Evolutionary conservation across 2,113 vertebrate genomes (phyloP).

Genomic region (Ginglymostoma cirratum): DNA sequence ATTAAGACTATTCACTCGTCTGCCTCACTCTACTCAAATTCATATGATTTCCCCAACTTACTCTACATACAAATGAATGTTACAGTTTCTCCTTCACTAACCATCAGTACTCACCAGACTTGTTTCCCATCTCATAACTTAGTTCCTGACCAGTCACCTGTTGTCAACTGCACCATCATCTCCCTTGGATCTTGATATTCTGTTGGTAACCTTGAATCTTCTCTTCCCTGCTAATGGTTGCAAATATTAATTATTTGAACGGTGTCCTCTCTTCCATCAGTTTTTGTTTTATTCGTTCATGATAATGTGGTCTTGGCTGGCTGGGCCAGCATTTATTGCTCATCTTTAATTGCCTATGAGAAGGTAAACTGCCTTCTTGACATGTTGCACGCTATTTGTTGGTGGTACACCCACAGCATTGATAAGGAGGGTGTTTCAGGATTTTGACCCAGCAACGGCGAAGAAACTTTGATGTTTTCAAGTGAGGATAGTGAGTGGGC

Average conservation of each 20-base stretch:
- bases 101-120: neutral
- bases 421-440: too few species aligned
- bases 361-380: too few species aligned
- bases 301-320: too few species aligned
- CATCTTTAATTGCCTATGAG: too few species aligned
- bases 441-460: too few species aligned
- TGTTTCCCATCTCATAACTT: neutral
- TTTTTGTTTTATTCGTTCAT: neutral
- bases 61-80: neutral
- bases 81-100: neutral
- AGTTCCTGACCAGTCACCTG: neutral
- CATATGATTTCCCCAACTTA: neutral
- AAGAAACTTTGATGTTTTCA: too few species aligned
- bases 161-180: neutral
- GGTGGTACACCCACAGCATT: too few species aligned
- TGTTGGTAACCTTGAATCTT: neutral
- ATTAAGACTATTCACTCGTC: neutral
- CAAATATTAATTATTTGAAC: neutral
- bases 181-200: neutral
- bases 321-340: too few species aligned
- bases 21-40: neutral
- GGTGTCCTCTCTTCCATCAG: too few species aligned
- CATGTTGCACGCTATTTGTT: too few species aligned
- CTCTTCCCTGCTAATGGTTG: neutral
- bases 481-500: too few species aligned